phyloP scores from a whole-genome alignment of 53 echinoderm and acorn worm genomes.

The Paelopatides confundens region DNA sequence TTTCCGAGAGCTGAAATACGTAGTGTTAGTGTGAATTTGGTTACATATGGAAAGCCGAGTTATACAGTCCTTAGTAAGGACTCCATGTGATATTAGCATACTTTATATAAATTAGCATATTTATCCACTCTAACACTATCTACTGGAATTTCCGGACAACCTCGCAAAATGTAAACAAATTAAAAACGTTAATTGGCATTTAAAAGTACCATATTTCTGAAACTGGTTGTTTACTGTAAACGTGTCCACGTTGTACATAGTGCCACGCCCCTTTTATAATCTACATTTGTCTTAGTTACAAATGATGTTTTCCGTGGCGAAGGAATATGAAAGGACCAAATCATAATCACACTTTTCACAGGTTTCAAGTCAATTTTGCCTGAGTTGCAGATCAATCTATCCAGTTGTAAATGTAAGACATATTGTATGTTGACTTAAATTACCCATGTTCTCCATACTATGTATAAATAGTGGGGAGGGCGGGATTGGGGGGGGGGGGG shows the following conservation, averaged over 20 bases:
- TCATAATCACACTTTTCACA: too few species aligned
- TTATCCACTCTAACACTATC: background rate
- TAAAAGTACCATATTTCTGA: background rate
- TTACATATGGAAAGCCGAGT: background rate
- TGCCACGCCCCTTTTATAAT: background rate
- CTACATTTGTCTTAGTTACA: too few species aligned
- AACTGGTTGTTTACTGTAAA: background rate
- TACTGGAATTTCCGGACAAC: background rate
- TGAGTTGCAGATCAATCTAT: too few species aligned
- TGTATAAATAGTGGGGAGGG: too few species aligned
- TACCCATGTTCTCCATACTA: too few species aligned
- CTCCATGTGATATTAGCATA: background rate
- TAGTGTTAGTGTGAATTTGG: background rate
- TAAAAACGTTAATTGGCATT: background rate
- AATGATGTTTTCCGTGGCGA: too few species aligned
- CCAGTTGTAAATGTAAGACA: too few species aligned
- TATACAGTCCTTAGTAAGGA: background rate
- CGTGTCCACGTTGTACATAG: background rate
- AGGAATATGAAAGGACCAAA: too few species aligned
- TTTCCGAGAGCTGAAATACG: slow-evolving; percentile 49
- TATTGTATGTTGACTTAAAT: too few species aligned
- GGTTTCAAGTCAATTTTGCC: too few species aligned
- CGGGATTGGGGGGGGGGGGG: too few species aligned
- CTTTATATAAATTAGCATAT: background rate
- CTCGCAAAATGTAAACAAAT: background rate